Evolutionary conservation across 2,113 vertebrate species (phyloP).

Genomic region (Microcebus ravelobensis): DNA sequence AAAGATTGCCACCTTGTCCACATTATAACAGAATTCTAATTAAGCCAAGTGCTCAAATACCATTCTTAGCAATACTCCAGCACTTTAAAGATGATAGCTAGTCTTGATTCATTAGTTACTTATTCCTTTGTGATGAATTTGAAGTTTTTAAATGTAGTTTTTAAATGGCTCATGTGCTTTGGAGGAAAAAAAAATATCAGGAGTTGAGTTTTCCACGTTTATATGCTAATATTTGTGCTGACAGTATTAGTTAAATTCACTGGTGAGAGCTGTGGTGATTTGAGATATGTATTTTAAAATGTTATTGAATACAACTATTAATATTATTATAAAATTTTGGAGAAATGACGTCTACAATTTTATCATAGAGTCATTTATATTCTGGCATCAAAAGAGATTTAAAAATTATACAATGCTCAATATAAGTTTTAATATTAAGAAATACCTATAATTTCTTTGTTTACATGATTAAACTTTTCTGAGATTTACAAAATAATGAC

Average conservation of each 20-base stretch:
- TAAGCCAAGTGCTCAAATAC: background rate
- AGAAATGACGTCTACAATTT: background rate
- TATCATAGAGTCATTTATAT: background rate
- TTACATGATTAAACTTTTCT: background rate
- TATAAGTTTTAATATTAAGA: background rate
- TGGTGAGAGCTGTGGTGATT: background rate
- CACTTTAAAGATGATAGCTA: background rate
- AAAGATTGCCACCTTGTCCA: background rate
- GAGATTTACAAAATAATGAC: slow-evolving; percentile 73
- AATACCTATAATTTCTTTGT: background rate
- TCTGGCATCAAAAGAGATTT: slow-evolving; percentile 21
- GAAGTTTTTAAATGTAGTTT: background rate
- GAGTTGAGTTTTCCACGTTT: slow-evolving; percentile 25
- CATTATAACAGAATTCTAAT: slow-evolving; percentile 30
- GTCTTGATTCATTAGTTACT: slow-evolving; percentile 9
- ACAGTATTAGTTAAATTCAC: slow-evolving; percentile 13
- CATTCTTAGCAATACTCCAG: background rate
- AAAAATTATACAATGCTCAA: background rate
- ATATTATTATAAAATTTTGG: background rate
- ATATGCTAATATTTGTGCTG: background rate
- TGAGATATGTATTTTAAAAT: slow-evolving; percentile 30
- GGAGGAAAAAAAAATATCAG: background rate
- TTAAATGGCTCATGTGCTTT: background rate
- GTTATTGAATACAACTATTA: background rate
- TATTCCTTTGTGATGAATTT: slow-evolving; percentile 2